Conservation (phyloP, 2,888 invertebrate genomes). For the Sarcophaga variegata region DNA sequence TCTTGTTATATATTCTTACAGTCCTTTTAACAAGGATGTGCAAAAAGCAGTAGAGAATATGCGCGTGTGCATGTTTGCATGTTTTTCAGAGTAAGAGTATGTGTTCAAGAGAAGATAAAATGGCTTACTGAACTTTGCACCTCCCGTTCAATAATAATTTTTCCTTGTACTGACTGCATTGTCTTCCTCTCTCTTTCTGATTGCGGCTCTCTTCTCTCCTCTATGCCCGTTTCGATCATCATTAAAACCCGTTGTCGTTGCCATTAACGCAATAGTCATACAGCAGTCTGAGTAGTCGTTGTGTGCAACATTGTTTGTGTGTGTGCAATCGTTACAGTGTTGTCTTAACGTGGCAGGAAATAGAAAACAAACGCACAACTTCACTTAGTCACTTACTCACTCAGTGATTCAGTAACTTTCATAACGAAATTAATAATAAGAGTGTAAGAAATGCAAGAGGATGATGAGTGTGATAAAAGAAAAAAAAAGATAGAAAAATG, state of each 20-base stretch:
- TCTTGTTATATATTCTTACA: not conserved
- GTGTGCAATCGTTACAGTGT: constrained; percentile 4
- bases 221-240: not conserved
- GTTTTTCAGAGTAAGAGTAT: not conserved
- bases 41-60: constrained; percentile 6
- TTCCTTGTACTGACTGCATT: constrained; percentile 11
- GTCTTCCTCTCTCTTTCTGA: no score
- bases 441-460: constrained; percentile 19
- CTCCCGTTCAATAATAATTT: constrained; percentile 60
- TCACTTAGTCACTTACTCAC: constrained; percentile 22
- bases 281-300: not conserved
- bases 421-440: not conserved
- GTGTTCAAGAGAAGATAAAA: constrained; percentile 45
- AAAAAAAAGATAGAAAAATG: no score
- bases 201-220: no score
- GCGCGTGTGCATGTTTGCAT: not conserved
- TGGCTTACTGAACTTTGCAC: constrained; percentile 63
- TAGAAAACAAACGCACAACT: constrained; percentile 35
- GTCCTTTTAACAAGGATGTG: constrained; percentile 42
- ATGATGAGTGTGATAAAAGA: not conserved
- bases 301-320: no score
- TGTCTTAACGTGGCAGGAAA: constrained; percentile 37
- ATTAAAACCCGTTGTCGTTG: not conserved
- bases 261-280: not conserved
- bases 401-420: constrained; percentile 27